These are phyloP conservation scores for Pammene aurita DNA, from an alignment of 2,888 invertebrate genomes.

Conservation along the genomic window DNA sequence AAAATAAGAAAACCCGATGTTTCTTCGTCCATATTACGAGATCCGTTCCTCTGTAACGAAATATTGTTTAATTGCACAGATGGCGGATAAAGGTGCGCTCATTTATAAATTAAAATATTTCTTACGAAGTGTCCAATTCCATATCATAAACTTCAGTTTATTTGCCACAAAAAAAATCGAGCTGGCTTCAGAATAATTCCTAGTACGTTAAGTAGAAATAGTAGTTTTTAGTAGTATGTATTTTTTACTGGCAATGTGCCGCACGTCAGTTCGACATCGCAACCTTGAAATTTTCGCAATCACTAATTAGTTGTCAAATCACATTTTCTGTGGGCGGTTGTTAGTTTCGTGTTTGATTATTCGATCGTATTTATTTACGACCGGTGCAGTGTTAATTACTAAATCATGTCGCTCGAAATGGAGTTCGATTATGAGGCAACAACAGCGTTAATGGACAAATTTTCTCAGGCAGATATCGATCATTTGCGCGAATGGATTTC, in stretches of 20 bases:
- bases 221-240: conserved; percentile 6
- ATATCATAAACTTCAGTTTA: conserved; percentile 35
- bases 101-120: conserved; percentile 5
- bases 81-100: not conserved
- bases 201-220: conserved; percentile 33
- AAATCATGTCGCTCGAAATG: conserved; percentile 69
- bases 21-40: conserved; percentile 59
- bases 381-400: conserved; percentile 47
- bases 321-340: conserved; percentile 50
- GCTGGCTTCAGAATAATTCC: conserved; percentile 8
- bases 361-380: conserved; percentile 61
- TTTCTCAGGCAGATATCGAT: conserved; percentile 78
- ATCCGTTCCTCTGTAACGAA: conserved; percentile 61
- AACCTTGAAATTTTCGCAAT: conserved; percentile 38
- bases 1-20: conserved; percentile 55
- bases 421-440: conserved; percentile 74
- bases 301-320: conserved; percentile 69
- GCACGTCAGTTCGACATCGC: conserved; percentile 12
- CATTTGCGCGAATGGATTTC: conserved; percentile 75
- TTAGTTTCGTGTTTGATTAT: conserved; percentile 48
- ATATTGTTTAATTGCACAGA: conserved; percentile 2
- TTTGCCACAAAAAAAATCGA: conserved; percentile 6
- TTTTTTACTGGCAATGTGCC: conserved; percentile 18
- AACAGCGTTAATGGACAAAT: conserved; percentile 72
- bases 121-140: conserved; percentile 53